Percentiles rank a stretch among this genome's conserved stretches.
Evolutionary conservation across 1,140 invertebrate genomes (phyloP).

Genomic region (Heliconius hermathena): DNA sequence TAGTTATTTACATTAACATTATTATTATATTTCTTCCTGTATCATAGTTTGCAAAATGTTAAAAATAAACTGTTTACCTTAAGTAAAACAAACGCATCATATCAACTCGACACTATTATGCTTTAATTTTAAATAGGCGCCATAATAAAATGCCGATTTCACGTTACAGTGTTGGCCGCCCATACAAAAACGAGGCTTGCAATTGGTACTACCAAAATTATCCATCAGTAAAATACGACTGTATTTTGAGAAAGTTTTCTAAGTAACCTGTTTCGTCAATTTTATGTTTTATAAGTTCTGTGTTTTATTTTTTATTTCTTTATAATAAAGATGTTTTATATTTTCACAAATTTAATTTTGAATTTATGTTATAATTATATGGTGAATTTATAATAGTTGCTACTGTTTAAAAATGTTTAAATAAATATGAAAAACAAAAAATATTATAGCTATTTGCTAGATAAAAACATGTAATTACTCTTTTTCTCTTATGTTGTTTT

Average conservation of each 20-base stretch:
- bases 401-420: too few relatives aligned
- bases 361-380: background rate
- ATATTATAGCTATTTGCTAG: too few relatives aligned
- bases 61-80: background rate
- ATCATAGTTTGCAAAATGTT: background rate
- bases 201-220: conserved; percentile 81
- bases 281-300: background rate
- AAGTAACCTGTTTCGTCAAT: conserved; percentile 41
- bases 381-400: background rate
- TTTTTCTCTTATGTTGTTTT: too few relatives aligned
- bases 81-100: background rate
- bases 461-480: too few relatives aligned
- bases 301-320: background rate
- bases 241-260: conserved; percentile 64
- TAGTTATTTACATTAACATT: too few relatives aligned
- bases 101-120: background rate
- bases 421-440: too few relatives aligned
- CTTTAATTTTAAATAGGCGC: background rate
- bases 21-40: too few relatives aligned
- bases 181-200: conserved; percentile 79
- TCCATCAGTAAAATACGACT: conserved; percentile 67
- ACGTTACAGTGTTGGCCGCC: conserved; percentile 73
- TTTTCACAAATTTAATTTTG: background rate
- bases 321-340: background rate
- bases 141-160: background rate